Evolutionary conservation across 2,113 vertebrate genomes (phyloP).

Genomic region (Eclectus roratus): DNA sequence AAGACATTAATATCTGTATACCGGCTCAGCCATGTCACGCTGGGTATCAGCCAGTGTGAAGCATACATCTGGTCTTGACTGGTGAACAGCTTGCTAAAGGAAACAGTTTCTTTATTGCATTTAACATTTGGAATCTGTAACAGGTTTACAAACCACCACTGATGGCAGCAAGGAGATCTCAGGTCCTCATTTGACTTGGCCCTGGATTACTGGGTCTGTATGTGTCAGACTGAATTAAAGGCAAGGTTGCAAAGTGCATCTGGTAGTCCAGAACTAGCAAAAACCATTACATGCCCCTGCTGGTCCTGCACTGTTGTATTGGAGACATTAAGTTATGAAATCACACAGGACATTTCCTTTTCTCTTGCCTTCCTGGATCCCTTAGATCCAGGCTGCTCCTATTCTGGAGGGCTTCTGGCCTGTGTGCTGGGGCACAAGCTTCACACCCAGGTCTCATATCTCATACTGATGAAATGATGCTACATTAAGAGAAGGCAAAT

Average conservation of each 20-base stretch:
- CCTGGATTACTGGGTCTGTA: neutral
- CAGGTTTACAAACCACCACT: neutral
- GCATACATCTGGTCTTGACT: neutral
- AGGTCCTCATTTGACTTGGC: neutral
- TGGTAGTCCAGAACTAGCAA: neutral
- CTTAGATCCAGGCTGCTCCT: neutral
- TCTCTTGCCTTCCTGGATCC: neutral
- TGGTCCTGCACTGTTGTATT: neutral
- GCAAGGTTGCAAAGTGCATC: neutral
- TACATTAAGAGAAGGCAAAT: neutral
- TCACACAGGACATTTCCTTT: neutral
- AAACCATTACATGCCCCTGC: neutral
- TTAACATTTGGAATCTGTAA: neutral
- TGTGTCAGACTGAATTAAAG: neutral
- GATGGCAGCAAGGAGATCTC: neutral
- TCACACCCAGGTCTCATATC: neutral
- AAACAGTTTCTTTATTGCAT: neutral
- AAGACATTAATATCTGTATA: neutral
- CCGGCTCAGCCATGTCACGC: slow-evolving; percentile 17
- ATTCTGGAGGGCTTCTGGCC: neutral
- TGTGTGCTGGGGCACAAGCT: neutral
- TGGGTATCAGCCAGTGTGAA: neutral
- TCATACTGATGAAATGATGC: neutral
- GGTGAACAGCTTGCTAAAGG: neutral
- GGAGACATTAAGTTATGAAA: neutral